A percentile compares a stretch with the other conserved stretches of the same genome.
These are phyloP conservation scores for Drosophila persimilis DNA, from an alignment of 1,140 invertebrate genomes.

Conservation along the genomic window DNA sequence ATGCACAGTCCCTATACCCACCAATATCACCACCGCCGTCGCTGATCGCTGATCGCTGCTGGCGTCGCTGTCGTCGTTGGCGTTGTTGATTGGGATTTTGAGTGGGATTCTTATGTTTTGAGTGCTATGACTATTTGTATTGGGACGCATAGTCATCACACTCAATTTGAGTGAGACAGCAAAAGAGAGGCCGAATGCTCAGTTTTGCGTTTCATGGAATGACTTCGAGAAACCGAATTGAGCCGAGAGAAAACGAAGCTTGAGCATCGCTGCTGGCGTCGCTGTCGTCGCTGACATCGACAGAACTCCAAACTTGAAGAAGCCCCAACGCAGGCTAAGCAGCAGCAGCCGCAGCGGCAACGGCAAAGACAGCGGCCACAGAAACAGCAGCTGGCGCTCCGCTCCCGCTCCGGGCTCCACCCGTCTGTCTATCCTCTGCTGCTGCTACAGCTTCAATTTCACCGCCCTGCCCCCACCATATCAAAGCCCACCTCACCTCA, in stretches of 20 bases:
- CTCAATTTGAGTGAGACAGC: no score
- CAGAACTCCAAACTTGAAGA: constrained; percentile 13
- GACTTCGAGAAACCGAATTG: no score
- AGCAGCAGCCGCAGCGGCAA: constrained; percentile 4
- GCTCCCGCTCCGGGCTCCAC: constrained; percentile 1
- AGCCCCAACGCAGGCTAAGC: background rate
- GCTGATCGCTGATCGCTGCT: constrained; percentile 3
- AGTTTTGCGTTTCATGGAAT: no score
- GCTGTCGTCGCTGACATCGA: constrained; percentile 1
- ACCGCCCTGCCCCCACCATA: background rate
- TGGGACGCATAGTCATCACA: no score
- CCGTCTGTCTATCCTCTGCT: background rate
- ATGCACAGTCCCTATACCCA: no score
- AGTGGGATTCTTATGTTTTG: no score
- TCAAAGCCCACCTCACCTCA: background rate
- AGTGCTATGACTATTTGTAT: no score
- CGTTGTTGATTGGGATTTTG: no score
- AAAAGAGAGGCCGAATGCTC: no score
- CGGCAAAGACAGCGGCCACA: constrained; percentile 11
- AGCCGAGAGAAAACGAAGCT: no score
- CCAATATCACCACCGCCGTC: constrained; percentile 17
- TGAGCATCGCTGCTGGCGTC: background rate
- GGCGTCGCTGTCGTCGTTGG: no score
- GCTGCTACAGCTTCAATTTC: constrained; percentile 4
- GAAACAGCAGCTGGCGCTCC: constrained; percentile 2